These are phyloP conservation scores for Alaudala cheleensis DNA, from an alignment of 2,113 vertebrate species.

Conservation along the genomic window DNA sequence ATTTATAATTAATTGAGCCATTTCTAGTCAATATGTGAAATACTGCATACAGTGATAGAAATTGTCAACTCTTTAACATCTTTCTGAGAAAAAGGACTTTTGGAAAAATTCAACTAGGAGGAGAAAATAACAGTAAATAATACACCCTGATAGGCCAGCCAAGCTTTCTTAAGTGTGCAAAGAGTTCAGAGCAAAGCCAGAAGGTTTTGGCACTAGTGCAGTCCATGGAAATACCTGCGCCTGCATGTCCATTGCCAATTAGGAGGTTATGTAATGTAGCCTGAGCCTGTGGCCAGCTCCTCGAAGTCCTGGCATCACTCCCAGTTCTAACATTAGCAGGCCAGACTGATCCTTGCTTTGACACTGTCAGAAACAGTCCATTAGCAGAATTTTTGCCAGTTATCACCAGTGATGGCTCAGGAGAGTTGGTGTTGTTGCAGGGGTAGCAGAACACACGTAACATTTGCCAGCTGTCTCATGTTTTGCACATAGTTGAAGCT, in stretches of 20 bases:
- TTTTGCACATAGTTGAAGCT: background rate
- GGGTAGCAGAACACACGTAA: background rate
- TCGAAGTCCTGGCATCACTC: slow-evolving; percentile 50
- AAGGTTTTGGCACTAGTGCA: background rate
- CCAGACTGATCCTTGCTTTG: background rate
- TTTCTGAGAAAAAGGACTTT: background rate
- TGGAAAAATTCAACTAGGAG: background rate
- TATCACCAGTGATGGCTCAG: background rate
- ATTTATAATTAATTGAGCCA: background rate
- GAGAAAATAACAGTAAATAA: background rate
- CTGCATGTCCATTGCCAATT: background rate
- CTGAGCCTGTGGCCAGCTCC: background rate
- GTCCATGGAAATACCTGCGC: background rate
- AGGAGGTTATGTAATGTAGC: slow-evolving; percentile 7
- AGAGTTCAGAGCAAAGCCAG: background rate
- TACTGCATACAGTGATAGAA: background rate
- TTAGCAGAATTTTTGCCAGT: background rate
- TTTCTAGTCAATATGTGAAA: background rate
- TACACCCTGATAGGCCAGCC: background rate
- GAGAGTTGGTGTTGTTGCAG: background rate
- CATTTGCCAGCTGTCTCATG: accelerated
- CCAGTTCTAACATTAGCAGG: slow-evolving; percentile 46
- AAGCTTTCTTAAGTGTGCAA: background rate
- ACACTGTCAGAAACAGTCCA: background rate
- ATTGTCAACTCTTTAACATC: background rate